Evolutionary conservation across 2,888 invertebrate species (phyloP).

Genomic region (Trilocha varians): DNA sequence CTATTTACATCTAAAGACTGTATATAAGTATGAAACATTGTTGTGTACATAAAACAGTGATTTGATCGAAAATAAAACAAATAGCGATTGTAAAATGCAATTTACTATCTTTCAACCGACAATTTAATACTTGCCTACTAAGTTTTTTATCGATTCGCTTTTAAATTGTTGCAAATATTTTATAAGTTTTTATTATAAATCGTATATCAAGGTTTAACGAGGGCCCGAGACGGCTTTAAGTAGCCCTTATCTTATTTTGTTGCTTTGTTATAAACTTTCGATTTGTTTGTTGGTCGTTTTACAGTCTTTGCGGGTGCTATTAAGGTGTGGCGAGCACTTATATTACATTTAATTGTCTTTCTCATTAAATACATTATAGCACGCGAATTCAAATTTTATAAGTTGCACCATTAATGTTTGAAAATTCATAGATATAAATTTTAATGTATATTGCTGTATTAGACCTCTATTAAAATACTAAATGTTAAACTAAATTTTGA

Average conservation of each 20-base stretch:
- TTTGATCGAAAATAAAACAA: conserved; percentile 51
- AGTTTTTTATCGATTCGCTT: conserved; percentile 61
- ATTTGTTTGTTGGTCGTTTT: conserved; percentile 20
- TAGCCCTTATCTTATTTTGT: conserved; percentile 60
- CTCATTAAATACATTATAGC: neutral
- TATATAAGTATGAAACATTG: conserved; percentile 25
- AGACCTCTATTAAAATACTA: too few species aligned
- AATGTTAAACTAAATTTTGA: too few species aligned
- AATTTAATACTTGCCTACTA: conserved; percentile 55
- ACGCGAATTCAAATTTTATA: too few species aligned
- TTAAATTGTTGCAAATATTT: conserved; percentile 70
- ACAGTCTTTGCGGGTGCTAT: neutral
- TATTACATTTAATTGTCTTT: neutral
- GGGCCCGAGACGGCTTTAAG: conserved; percentile 47
- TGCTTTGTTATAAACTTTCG: conserved; percentile 50
- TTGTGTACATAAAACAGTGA: conserved; percentile 30
- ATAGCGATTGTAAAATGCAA: conserved; percentile 49
- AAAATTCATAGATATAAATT: too few species aligned
- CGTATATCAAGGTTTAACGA: conserved; percentile 70
- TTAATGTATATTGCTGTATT: too few species aligned
- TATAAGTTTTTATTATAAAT: conserved; percentile 65
- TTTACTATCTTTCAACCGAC: conserved; percentile 57
- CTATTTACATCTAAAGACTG: neutral
- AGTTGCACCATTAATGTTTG: too few species aligned
- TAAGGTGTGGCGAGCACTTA: neutral